Base-by-base conservation (phyloP, 2,797 vertebrate species). In the Taeniopygia guttata region DNA sequence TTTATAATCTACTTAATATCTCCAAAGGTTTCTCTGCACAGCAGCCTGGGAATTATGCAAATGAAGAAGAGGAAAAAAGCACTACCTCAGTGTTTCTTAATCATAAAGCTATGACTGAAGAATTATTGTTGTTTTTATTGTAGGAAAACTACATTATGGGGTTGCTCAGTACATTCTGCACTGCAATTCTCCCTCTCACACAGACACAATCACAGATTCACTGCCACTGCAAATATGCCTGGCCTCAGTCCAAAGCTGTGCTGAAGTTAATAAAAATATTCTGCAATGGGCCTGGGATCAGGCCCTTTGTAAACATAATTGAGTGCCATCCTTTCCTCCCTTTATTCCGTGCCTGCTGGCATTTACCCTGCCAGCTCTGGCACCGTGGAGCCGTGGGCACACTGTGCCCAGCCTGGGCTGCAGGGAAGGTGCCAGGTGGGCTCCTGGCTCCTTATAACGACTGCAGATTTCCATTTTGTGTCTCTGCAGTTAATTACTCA, bases 1-100 rank as follows among this genome's bases (percentile, higher is more conserved):
- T 96, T 96, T 91, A 94, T 94, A 92, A 97, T 96, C 94, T 96
- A 78, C 90, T 95, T 96, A 96, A 96, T 96, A 96, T 94, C 95
- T 93, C 68, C 0, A 69, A 97, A 88, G 89, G 70, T 93, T 96
- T 94, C 82, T 75, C 82, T 89, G 94, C 85, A 74, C 45, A 95
- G 95, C 93, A 97, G 66, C 77, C 84, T 91, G 90, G 94, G 96
- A 97, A 89, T 96, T 94, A 95, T 82, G 87, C 54, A 97, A 92
- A 97, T 68, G 32, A 51, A 73, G 64, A 60, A 25, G 32, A 85
- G 49, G 18, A 56, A 72, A 81, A 93, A 89, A 87, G 11, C 46
- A 29, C 78, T 55, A 26, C 62, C 79, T 68, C 81, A 5, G 36
- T 56, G 68, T 90, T 85, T 55, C 63, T 95, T 93, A 83, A 91